Evolutionary conservation across 2,113 vertebrate species (phyloP).

Genomic region (Microcebus ravelobensis): DNA sequence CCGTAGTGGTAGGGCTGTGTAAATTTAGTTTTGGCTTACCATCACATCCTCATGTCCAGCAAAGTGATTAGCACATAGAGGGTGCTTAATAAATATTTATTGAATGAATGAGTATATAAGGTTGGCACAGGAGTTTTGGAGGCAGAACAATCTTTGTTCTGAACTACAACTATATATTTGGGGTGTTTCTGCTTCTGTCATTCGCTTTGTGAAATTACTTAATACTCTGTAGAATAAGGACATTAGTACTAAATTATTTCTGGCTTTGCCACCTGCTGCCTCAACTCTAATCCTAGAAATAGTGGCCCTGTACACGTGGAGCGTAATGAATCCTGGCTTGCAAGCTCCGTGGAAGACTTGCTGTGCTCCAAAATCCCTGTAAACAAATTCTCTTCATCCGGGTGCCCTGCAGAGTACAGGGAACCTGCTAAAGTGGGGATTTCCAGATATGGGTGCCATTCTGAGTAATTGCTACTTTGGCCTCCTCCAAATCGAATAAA

Average conservation of each 20-base stretch:
- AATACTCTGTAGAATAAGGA: neutral
- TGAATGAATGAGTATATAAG: neutral
- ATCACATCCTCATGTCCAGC: neutral
- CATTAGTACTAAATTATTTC: neutral
- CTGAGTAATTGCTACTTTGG: slow-evolving; percentile 43
- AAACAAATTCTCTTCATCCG: slow-evolving; percentile 34
- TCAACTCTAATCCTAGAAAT: slow-evolving; percentile 33
- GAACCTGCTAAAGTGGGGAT: neutral
- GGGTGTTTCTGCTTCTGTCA: neutral
- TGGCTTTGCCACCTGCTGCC: neutral
- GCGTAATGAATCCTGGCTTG: neutral
- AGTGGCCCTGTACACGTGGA: neutral
- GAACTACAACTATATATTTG: neutral
- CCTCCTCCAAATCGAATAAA: slow-evolving; percentile 44
- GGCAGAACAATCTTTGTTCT: neutral
- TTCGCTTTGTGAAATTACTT: slow-evolving; percentile 15
- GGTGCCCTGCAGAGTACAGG: neutral
- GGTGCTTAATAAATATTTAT: neutral
- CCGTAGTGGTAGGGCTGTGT: neutral
- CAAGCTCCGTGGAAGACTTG: slow-evolving; percentile 27
- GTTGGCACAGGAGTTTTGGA: neutral
- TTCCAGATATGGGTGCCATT: slow-evolving; percentile 38
- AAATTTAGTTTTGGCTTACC: neutral
- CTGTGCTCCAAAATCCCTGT: neutral
- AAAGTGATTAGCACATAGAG: neutral